Evolutionary conservation across 2,113 vertebrate genomes (phyloP), one percentile per base, ranked within the genome.

Genomic region (Dasypus novemcinctus): DNA sequence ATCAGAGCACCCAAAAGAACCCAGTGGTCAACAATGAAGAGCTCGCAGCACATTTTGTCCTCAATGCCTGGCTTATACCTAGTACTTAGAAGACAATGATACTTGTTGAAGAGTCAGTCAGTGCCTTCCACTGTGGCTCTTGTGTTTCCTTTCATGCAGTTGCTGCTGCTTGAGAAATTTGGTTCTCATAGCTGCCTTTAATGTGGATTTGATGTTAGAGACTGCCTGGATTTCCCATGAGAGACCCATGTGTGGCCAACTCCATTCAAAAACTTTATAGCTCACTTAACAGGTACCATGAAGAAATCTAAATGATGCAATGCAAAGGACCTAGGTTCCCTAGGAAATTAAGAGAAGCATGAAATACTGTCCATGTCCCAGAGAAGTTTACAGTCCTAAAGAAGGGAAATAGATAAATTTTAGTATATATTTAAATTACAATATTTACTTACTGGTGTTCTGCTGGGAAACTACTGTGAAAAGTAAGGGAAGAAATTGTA

Each of bases 251-350:
- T 63, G 9, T 88, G 68, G 57, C 10, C 91, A 38, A 2, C 4
- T 71, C 43, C 64, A 41, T 81, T 87, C 61, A 76, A 9, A 87
- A 61, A 71, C 27, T 88, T 68, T 87, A 14, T 23, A 49, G 71
- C 27, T 92, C 41, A 61, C 5, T 54, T 63, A 87, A 64, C 7
- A 96, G n/a, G 33, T 72, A 14, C 21, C 36, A 13, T 57, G 31
- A 90, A 72, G 25, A 93, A 87, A 94, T 79, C n/a, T 46, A 43
- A 80, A 91, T 64, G 68, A 86, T 54, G 21, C 29, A n/a, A 66
- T 43, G 20, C 23, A 74, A 89, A 86, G 36, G 36, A 81, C 38
- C 49, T 63, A 84, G 36, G 21, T 61, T 95, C 27, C 33, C 29
- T 13, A 41, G 41, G 36, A 87, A 75, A 63, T 91, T 59, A 71